Percentiles rank a stretch among this genome's conserved stretches.
Evolutionary conservation across 2,888 invertebrate species (phyloP).

Genomic region (Tanytarsus gracilentus): DNA sequence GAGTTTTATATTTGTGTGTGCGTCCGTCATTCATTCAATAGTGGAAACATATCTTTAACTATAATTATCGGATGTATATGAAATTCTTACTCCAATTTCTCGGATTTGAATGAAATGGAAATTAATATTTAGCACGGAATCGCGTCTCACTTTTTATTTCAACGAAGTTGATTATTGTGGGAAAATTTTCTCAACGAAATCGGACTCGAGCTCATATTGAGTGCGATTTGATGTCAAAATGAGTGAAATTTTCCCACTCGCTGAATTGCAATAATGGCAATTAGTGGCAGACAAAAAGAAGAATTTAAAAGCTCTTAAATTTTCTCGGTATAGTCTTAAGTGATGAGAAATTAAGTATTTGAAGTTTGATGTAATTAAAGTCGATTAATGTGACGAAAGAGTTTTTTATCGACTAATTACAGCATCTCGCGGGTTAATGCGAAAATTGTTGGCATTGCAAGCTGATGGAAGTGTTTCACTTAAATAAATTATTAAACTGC

Average conservation of each 20-base stretch:
- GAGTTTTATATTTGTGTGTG: not conserved
- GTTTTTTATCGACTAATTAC: too few relatives aligned
- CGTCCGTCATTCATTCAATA: not conserved
- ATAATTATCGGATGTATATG: constrained; percentile 25
- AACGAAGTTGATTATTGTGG: constrained; percentile 29
- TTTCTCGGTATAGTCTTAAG: too few relatives aligned
- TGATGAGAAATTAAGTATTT: too few relatives aligned
- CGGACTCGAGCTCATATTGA: not conserved
- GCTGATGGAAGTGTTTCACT: too few relatives aligned
- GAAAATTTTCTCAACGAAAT: constrained; percentile 14
- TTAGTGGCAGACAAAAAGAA: too few relatives aligned
- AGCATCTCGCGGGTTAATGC: too few relatives aligned
- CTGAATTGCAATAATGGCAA: not conserved
- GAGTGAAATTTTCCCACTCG: not conserved
- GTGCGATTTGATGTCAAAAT: not conserved
- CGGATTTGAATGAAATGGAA: constrained; percentile 25
- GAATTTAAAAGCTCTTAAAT: too few relatives aligned
- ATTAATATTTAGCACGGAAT: constrained; percentile 27
- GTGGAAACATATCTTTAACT: constrained; percentile 29
- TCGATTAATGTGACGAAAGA: too few relatives aligned
- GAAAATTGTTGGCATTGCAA: too few relatives aligned
- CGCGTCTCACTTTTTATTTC: not conserved
- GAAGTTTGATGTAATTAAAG: too few relatives aligned
- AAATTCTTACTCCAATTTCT: not conserved
- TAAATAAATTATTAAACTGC: too few relatives aligned